Evolutionary conservation across 1,140 invertebrate genomes (phyloP).

Genomic region (Elysia chlorotica): DNA sequence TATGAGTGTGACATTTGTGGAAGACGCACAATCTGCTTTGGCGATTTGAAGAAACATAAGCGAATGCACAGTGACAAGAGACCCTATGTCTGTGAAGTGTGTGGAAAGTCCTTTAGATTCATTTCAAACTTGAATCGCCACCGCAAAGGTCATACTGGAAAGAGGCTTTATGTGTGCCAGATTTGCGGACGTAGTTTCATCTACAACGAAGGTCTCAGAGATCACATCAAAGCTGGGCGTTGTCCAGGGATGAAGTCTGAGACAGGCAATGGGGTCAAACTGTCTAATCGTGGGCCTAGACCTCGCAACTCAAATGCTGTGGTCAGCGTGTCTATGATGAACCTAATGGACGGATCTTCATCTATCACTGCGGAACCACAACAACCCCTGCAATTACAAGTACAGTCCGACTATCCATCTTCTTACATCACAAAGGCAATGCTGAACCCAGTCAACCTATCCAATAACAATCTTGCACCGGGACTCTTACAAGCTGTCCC

Average conservation of each 20-base stretch:
- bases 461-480: too few relatives aligned
- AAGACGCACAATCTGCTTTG: conserved; percentile 61
- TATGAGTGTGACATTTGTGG: conserved; percentile 62
- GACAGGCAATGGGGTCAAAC: too few relatives aligned
- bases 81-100: conserved; percentile 18
- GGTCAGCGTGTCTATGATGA: too few relatives aligned
- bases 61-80: conserved; percentile 28
- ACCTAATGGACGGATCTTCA: too few relatives aligned
- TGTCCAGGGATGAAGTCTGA: conserved; percentile 2
- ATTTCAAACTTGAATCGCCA: conserved; percentile 11
- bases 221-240: conserved; percentile 1
- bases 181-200: conserved; percentile 10
- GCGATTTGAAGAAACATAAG: conserved; percentile 60
- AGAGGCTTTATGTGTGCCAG: conserved; percentile 1
- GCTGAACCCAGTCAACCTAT: too few relatives aligned
- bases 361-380: too few relatives aligned
- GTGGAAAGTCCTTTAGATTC: conserved; percentile 9
- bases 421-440: too few relatives aligned
- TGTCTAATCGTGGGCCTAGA: too few relatives aligned
- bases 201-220: conserved; percentile 41
- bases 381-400: too few relatives aligned
- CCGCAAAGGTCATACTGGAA: conserved; percentile 5
- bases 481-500: too few relatives aligned
- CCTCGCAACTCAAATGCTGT: too few relatives aligned
- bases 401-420: too few relatives aligned